Percentiles rank a stretch among this genome's conserved stretches.
Conservation (phyloP, 2,797 vertebrate genomes). For the Trachurus trachurus region DNA sequence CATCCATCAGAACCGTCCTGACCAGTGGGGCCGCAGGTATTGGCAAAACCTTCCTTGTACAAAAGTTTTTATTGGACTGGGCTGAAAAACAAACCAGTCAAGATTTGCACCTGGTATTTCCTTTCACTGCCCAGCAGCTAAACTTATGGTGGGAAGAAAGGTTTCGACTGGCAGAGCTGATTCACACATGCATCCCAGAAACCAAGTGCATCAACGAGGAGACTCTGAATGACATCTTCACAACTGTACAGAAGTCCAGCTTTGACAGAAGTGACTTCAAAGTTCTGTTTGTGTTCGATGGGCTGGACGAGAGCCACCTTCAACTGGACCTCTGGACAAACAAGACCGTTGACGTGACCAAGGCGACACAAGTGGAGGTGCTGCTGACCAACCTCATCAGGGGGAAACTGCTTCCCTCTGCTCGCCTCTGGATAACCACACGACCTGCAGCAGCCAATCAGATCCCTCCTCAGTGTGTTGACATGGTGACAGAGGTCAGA, state of each 20-base stretch:
- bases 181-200: constrained; percentile 14
- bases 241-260: constrained; percentile 1
- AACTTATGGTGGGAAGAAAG: constrained; percentile 9
- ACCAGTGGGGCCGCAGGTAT: constrained; percentile 27
- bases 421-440: too few relatives aligned
- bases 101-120: constrained; percentile 25
- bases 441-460: too few relatives aligned
- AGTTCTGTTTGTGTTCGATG: constrained; percentile 27
- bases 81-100: constrained; percentile 21
- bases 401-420: too few relatives aligned
- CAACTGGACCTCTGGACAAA: not conserved
- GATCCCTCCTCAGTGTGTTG: too few relatives aligned
- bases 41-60: constrained; percentile 23
- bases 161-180: constrained; percentile 16
- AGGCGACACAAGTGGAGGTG: not conserved
- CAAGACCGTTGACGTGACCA: not conserved
- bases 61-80: constrained; percentile 30
- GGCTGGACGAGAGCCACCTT: constrained; percentile 10
- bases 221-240: constrained; percentile 24
- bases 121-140: constrained; percentile 20
- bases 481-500: too few relatives aligned
- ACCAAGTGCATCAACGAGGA: constrained; percentile 1
- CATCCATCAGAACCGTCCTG: constrained; percentile 13
- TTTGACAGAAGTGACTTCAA: constrained; percentile 17
- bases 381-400: constrained; percentile 1